These are phyloP conservation scores for Hemichromis elongatus DNA, from an alignment of 2,113 vertebrate species.

Conservation along the genomic window DNA sequence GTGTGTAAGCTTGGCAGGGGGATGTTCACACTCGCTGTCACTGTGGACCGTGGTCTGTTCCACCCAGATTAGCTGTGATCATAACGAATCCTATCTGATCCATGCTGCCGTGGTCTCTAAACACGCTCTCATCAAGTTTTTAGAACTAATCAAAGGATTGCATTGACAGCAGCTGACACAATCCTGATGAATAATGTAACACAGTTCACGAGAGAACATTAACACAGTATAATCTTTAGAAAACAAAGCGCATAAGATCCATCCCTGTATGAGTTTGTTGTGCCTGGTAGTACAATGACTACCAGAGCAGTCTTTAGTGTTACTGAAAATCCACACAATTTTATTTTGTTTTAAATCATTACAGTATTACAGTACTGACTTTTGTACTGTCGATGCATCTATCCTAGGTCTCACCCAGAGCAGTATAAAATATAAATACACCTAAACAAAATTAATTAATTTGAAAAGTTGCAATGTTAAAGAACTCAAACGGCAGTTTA, in stretches of 20 bases:
- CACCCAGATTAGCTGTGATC: constrained; percentile 54
- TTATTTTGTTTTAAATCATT: not conserved
- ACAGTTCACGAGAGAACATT: not conserved
- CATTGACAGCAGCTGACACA: constrained; percentile 5
- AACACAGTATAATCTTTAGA: not conserved
- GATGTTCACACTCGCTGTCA: not conserved
- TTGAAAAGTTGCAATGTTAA: not conserved
- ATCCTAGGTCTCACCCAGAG: not conserved
- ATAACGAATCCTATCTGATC: constrained; percentile 44
- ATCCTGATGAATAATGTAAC: constrained; percentile 28
- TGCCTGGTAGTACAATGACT: not conserved
- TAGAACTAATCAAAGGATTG: constrained; percentile 11
- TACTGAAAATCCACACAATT: not conserved
- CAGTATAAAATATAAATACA: not conserved
- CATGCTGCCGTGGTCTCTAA: constrained; percentile 12
- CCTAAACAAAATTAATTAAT: not conserved
- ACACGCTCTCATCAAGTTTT: constrained; percentile 22
- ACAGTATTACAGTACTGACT: not conserved
- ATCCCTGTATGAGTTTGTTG: not conserved
- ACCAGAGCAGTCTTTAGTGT: too few species aligned
- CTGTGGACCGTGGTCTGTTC: constrained; percentile 34
- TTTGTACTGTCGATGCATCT: not conserved
- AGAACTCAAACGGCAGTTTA: not conserved
- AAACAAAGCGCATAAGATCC: not conserved
- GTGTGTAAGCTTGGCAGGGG: not conserved